A percentile compares a stretch with the other conserved stretches of the same genome.
phyloP scores from a whole-genome alignment of 1,140 invertebrate species.

The Drosophila dunni region DNA sequence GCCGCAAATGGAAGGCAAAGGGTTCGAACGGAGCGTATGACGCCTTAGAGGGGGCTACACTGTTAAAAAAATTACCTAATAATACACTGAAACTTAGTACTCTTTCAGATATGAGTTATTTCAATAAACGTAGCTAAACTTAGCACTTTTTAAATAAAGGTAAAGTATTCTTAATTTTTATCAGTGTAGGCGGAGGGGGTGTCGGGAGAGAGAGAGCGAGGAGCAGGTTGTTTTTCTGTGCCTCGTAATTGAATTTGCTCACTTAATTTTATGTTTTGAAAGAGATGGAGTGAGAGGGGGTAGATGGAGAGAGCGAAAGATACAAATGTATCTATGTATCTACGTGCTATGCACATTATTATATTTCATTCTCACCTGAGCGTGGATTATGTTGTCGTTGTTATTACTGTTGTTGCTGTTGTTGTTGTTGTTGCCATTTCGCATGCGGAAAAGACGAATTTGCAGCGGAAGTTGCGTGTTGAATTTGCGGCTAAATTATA shows the following conservation, averaged over 20 bases:
- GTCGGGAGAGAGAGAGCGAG: background rate
- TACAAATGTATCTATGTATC: conserved; percentile 19
- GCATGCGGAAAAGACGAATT: conserved; percentile 75
- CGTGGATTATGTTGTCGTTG: conserved; percentile 11
- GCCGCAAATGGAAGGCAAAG: background rate
- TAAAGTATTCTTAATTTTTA: too few species aligned
- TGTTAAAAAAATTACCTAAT: too few species aligned
- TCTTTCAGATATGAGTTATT: too few species aligned
- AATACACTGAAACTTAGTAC: too few species aligned
- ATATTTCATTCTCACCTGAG: conserved; percentile 65
- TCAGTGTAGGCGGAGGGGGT: background rate
- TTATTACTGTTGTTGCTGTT: background rate
- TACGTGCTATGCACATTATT: conserved; percentile 9
- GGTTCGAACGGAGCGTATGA: background rate
- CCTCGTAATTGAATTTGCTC: conserved; percentile 68
- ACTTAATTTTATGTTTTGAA: conserved; percentile 44
- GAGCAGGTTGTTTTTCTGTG: conserved; percentile 50
- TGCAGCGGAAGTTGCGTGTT: conserved; percentile 78
- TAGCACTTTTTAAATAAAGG: too few species aligned
- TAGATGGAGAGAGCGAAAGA: background rate
- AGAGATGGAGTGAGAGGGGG: too few species aligned
- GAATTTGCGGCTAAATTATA: conserved; percentile 10
- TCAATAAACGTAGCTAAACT: too few species aligned
- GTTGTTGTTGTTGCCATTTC: conserved; percentile 18
- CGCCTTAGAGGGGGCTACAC: too few species aligned